Evolutionary conservation across 2,888 invertebrate genomes (phyloP).

Genomic region (Caenorhabditis sulstoni): DNA sequence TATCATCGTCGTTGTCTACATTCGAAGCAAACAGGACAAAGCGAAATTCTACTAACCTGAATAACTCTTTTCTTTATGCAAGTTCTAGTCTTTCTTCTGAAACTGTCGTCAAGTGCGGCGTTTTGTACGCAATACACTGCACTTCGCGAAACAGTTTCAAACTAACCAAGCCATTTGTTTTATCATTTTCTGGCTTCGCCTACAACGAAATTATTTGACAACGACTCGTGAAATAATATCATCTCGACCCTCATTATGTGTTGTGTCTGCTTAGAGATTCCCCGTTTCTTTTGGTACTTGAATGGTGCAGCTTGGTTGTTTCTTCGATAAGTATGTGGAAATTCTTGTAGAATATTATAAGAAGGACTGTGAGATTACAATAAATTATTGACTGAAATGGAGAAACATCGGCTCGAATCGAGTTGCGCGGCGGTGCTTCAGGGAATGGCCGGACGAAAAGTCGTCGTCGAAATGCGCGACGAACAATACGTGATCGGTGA

Average conservation of each 20-base stretch:
- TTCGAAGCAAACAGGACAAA: slow-evolving; percentile 78
- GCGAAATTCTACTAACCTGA: slow-evolving; percentile 78
- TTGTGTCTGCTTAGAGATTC: slow-evolving; percentile 34
- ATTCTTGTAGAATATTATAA: slow-evolving; percentile 28
- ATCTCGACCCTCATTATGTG: slow-evolving; percentile 12
- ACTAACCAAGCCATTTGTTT: neutral
- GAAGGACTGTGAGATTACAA: slow-evolving; percentile 2
- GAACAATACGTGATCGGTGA: slow-evolving; percentile 48
- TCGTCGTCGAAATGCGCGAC: slow-evolving; percentile 39
- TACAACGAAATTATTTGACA: slow-evolving; percentile 27
- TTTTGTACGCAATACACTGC: slow-evolving; percentile 30
- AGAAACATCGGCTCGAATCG: slow-evolving; percentile 26
- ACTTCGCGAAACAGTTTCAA: slow-evolving; percentile 13
- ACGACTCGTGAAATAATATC: slow-evolving; percentile 36
- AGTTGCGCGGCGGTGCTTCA: slow-evolving; percentile 43
- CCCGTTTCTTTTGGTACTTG: slow-evolving; percentile 19
- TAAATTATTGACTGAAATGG: slow-evolving; percentile 41
- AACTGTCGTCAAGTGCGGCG: slow-evolving; percentile 38
- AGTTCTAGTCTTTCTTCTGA: slow-evolving; percentile 19
- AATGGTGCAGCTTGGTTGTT: slow-evolving; percentile 38
- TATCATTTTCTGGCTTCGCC: neutral
- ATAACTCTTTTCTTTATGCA: neutral
- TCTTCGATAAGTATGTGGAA: slow-evolving; percentile 13
- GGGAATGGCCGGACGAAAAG: slow-evolving; percentile 50
- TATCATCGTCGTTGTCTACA: slow-evolving; percentile 73